Conservation (phyloP, 2,888 invertebrate genomes). For the Apodemia zela region DNA sequence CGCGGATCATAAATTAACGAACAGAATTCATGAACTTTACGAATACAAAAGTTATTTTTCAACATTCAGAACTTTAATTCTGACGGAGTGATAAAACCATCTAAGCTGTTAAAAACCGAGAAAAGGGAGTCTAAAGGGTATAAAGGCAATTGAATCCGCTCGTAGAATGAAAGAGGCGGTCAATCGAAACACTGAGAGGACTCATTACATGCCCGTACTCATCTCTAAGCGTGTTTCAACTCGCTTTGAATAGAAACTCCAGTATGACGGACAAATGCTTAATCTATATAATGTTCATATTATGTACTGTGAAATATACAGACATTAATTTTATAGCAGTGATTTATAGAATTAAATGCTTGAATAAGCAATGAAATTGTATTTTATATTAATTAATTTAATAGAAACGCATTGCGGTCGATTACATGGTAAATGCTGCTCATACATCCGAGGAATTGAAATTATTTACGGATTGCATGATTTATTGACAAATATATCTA, state of each 20-base stretch:
- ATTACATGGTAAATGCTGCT: no score
- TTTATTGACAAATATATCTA: no score
- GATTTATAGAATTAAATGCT: not conserved
- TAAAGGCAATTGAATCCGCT: conserved; percentile 62
- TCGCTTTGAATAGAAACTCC: conserved; percentile 9
- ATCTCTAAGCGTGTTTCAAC: conserved; percentile 15
- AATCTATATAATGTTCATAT: conserved; percentile 4
- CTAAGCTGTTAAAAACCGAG: conserved; percentile 46
- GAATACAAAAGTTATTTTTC: conserved; percentile 17
- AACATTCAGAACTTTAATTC: conserved; percentile 27
- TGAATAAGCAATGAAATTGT: not conserved
- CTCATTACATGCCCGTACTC: conserved; percentile 60
- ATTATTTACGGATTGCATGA: no score
- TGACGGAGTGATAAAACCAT: conserved; percentile 32
- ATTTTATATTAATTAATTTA: not conserved
- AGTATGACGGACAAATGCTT: not conserved
- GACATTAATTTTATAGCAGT: not conserved
- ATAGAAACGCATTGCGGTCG: not conserved
- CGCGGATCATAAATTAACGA: conserved; percentile 7
- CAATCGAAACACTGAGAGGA: conserved; percentile 68
- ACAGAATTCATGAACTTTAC: conserved; percentile 4
- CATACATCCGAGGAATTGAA: no score
- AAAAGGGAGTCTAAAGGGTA: conserved; percentile 60
- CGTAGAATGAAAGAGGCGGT: conserved; percentile 57
- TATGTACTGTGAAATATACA: not conserved